Base-by-base conservation (phyloP, 2,113 vertebrate species). In the Paramormyrops kingsleyae region DNA sequence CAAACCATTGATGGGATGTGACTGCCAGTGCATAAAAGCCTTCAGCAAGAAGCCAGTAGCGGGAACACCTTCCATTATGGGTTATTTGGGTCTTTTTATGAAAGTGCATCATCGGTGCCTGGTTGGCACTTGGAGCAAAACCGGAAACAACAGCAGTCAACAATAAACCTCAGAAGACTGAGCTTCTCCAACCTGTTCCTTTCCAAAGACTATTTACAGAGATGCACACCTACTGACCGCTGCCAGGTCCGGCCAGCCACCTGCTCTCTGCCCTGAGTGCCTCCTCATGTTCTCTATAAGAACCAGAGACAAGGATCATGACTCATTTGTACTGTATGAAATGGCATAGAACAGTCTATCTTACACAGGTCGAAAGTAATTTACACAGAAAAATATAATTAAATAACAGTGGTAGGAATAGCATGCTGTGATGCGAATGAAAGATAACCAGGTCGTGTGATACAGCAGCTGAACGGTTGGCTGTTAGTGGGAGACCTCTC, bases 311-410 rank as follows among this genome's bases (percentile, higher is more conserved):
- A 80, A 80, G 17, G 35, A 42, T 7, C 35, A 7, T 7, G 74
- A 39, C 35, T 42, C 17, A 42, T 80, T 80, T 17, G 35, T 80
- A 7, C 35, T 42, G 35, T 42, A 42, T 80, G 35, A 42, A 19
- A 80, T 2, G 35, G 5, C 31, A 80, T 7, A 80, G 74, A 80
- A 42, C 6, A 77, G 35, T 77, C 66, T 74, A 77, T 35, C 39
- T 80, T 80, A 42, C 74, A 42, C 74, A 42, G 35, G 35, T 80
- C 15, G 35, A 19, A 80, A 17, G 74, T 80, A 80, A 80, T 80
- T 80, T 80, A 42, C 74, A 31, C 17, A 87, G 89, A 90, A 62
- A 80, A 87, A n/a, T 87, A 31, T 88, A 89, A 91, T 89, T 50
- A 66, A 88, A 85, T 62, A 46, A 27, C 6, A 21, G 52, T 66